Evolutionary conservation across 1,140 invertebrate species (phyloP).

Genomic region (Trichonephila inaurata): DNA sequence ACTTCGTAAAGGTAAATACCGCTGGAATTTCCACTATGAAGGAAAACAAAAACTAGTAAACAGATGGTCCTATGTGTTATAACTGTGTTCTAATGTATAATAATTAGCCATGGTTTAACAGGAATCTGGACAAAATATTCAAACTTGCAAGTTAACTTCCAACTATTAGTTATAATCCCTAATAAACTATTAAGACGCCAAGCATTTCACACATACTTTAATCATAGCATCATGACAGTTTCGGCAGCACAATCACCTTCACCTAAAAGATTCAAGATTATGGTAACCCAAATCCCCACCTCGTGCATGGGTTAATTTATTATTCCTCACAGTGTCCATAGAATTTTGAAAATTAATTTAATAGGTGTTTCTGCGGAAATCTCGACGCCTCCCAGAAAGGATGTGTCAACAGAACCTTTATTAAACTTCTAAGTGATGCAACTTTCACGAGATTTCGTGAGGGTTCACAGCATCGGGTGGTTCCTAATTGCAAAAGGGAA

Average conservation of each 20-base stretch:
- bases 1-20: too few relatives aligned
- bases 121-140: too few relatives aligned
- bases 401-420: constrained; percentile 31
- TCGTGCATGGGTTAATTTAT: background rate
- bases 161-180: too few relatives aligned
- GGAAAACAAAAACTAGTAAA: too few relatives aligned
- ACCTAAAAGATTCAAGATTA: background rate
- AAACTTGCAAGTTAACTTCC: too few relatives aligned
- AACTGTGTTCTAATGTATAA: too few relatives aligned
- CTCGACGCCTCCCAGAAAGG: background rate
- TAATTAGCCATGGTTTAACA: too few relatives aligned
- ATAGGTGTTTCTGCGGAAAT: background rate
- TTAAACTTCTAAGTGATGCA: constrained; percentile 6
- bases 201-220: too few relatives aligned
- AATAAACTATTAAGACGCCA: too few relatives aligned
- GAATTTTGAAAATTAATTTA: constrained; percentile 28
- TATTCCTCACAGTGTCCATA: background rate
- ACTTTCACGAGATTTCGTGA: background rate
- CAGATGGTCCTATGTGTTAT: too few relatives aligned
- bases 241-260: background rate
- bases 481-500: background rate
- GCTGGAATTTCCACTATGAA: too few relatives aligned
- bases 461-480: background rate
- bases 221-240: too few relatives aligned
- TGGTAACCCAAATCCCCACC: background rate